phyloP scores from a whole-genome alignment of 2,888 invertebrate genomes.

The Furcula furcula region DNA sequence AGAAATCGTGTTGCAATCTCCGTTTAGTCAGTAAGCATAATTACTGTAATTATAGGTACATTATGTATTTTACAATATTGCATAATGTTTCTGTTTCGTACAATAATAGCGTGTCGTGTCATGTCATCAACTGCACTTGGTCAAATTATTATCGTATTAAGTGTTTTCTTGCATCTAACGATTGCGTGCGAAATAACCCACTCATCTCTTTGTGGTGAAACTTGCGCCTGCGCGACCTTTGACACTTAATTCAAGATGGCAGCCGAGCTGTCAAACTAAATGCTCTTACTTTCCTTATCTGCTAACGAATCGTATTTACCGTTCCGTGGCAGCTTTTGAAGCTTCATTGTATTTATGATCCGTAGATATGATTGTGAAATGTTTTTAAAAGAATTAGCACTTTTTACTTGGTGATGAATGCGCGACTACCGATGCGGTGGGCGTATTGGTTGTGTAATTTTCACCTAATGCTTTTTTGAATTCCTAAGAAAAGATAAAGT shows the following conservation, averaged over 20 bases:
- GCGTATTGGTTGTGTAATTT: conserved; percentile 30
- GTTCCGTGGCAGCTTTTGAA: conserved; percentile 39
- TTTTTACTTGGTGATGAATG: conserved; percentile 41
- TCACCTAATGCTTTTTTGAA: conserved; percentile 13
- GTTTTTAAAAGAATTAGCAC: conserved; percentile 43
- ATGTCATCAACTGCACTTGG: conserved; percentile 31
- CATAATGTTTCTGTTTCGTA: conserved; percentile 10
- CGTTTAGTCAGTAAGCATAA: no score
- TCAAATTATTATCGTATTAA: conserved; percentile 50
- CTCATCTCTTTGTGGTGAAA: conserved; percentile 65
- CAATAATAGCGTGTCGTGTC: conserved; percentile 20
- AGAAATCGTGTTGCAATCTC: no score
- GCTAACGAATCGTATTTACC: conserved; percentile 58
- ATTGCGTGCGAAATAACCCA: conserved; percentile 55
- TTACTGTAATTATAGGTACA: no score
- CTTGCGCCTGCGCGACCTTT: conserved; percentile 64
- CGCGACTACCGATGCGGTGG: conserved; percentile 19
- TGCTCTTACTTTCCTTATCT: conserved; percentile 71
- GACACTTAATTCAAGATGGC: conserved; percentile 70
- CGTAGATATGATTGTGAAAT: conserved; percentile 48
- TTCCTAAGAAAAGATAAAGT: conserved; percentile 15
- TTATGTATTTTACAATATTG: neutral
- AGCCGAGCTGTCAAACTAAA: conserved; percentile 64
- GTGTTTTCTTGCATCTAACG: conserved; percentile 33
- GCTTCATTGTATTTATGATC: conserved; percentile 48